Evolutionary conservation across 2,888 invertebrate species (phyloP), one percentile per base, ranked within the genome.

Genomic region (Zaprionus bogoriensis): DNA sequence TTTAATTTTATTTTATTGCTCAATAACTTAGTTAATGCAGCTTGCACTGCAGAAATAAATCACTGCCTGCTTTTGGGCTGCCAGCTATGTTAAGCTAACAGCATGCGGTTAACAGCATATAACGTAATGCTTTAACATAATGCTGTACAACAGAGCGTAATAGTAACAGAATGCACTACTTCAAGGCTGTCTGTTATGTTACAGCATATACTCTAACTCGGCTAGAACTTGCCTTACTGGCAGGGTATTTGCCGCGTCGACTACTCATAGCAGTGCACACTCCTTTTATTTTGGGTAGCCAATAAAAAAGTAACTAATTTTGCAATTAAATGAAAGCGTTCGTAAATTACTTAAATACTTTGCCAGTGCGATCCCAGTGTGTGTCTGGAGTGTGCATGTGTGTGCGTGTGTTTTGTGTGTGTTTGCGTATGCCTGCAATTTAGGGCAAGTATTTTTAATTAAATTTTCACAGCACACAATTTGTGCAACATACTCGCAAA

Each of bases 371-470:
- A 23, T 19, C 39, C 57, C 54, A 57, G 53, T 51, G 22, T 47
- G 45, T 41, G 27, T 23, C 20, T 30, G 30, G 28, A 6, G n/a
- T 4, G 20, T 41, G 46, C 51, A 27, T 23, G 10, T 53, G 42
- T 46, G 20, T 50, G 27, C 23, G 30, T 32, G 17, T 38, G 6
- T 30, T 23, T 55, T 47, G 23, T 52, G 28, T 50, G 41, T 25
- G 32, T 39, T 23, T 42, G 30, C 48, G 48, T 42, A 6, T 20
- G 50, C 9, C 17, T 50, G 60, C 68, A 63, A 83, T 80, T 83
- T 79, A 62, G 84, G 74, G 77, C 70, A 83, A 74, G 70, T 77
- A 81, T 81, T 81, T 80, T 86, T 81, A 81, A 81, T 81, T 81
- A 81, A 79, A 81, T 81, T 81, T 81, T 59, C 50, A 53, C 39